Conservation (phyloP, 2,113 vertebrate genomes). For the Apus apus region DNA sequence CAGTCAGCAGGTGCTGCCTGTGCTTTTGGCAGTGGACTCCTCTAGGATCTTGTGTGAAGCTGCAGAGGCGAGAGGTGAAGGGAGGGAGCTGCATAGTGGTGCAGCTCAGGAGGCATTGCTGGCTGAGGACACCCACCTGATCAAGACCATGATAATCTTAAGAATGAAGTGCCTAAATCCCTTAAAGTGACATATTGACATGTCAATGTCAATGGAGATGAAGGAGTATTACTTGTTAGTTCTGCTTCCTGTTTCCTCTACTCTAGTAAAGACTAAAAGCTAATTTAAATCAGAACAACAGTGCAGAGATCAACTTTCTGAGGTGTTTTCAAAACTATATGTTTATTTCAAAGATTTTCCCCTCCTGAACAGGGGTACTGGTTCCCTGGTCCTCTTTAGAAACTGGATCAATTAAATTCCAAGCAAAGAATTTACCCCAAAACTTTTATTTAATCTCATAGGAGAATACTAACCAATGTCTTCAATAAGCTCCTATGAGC, state of each 20-base stretch:
- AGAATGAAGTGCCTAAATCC: too few species aligned
- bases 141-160: too few species aligned
- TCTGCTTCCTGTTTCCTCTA: background rate
- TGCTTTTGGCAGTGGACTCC: background rate
- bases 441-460: background rate
- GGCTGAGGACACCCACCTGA: background rate
- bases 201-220: too few species aligned
- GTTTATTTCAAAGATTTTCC: background rate
- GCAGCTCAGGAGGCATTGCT: background rate
- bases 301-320: rapidly evolving
- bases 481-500: background rate
- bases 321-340: background rate
- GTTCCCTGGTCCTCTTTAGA: background rate
- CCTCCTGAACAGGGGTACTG: background rate
- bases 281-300: rapidly evolving
- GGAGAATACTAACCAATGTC: background rate
- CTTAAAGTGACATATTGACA: rapidly evolving
- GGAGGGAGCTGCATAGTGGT: background rate
- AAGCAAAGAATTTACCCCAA: background rate
- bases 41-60: rapidly evolving
- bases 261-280: background rate
- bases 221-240: background rate
- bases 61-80: background rate
- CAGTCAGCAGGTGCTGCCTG: too few species aligned
- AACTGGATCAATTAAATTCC: background rate